A percentile compares a stretch with the other conserved stretches of the same genome.
Evolutionary conservation across 2,888 invertebrate genomes (phyloP).

Genomic region (Lycophotia porphyrea): DNA sequence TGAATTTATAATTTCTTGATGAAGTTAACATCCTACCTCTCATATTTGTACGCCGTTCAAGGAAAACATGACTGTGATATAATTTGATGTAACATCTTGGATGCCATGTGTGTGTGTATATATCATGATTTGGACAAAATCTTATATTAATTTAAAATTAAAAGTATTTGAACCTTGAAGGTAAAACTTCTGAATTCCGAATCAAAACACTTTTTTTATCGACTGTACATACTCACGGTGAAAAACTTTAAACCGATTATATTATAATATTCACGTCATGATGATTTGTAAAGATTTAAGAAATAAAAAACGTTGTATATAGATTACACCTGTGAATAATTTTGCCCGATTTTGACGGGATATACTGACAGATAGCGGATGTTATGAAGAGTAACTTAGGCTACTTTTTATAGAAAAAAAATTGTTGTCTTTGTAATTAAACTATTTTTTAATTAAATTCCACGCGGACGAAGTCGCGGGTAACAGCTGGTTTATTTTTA

Average conservation of each 20-base stretch:
- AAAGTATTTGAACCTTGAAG: too few relatives aligned
- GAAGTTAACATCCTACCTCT: too few relatives aligned
- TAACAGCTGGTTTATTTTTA: not conserved
- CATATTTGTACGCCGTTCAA: too few relatives aligned
- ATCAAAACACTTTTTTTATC: not conserved
- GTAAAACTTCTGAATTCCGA: not conserved
- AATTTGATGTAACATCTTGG: too few relatives aligned
- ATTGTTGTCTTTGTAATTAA: rapidly evolving
- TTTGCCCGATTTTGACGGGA: not conserved
- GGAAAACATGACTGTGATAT: too few relatives aligned
- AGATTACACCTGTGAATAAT: not conserved
- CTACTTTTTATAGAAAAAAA: not conserved
- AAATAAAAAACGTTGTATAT: not conserved
- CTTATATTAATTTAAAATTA: too few relatives aligned
- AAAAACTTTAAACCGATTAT: constrained; percentile 1
- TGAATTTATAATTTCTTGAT: too few relatives aligned
- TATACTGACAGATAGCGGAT: too few relatives aligned
- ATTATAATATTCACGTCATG: constrained; percentile 1
- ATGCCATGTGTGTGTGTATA: too few relatives aligned
- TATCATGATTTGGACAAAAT: too few relatives aligned
- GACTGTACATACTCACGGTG: not conserved
- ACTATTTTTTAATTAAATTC: not conserved
- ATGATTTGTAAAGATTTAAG: constrained; percentile 19
- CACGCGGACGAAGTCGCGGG: not conserved
- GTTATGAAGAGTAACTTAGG: too few relatives aligned